Base-by-base conservation (phyloP, 2,113 vertebrate genomes). In the Osmerus eperlanus region DNA sequence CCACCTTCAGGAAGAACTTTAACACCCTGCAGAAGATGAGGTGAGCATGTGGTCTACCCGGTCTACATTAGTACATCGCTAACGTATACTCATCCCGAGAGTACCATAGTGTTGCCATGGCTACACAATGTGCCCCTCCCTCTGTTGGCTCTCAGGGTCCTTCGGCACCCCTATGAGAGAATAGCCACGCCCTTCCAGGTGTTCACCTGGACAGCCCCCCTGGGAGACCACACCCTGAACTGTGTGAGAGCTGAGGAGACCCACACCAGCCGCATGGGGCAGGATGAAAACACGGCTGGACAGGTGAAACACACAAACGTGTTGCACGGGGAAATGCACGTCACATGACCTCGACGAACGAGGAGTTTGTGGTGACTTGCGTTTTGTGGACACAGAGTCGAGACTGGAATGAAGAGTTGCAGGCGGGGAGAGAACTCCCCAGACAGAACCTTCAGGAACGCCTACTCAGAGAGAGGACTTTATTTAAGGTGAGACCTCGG, bases 331-430 rank as follows among this genome's bases (percentile, higher is more conserved):
- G 25, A 28, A 36, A 36, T 36, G 32, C 41, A 47, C 2, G 41
- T 47, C 41, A 47, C 9, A 47, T 12, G 9, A 47, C 41, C 41
- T 47, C 2, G 41, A 47, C 9, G 9, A 47, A 47, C 41, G 9
- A 19, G 53, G 3, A 58, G 71, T 68, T 52, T 60, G 53, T 79
- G 65, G 74, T 64, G 19, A 36, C 36, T 12, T 87, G 67, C 86
- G 25, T 83, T 59, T 66, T 64, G 0, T 78, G 15, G 63, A 65
- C 65, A 25, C 74, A 99, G 96, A 96, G 92, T 81, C 92, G 96
- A 65, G 96, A 97, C 83, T 99, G 96, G 96, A 99, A 99, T 0
- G 96, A 99, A 85, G 97, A 98, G 79, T 85, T 99, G 73, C 97
- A 98, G 86, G 93, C 93, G 0, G 94, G 94, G 0, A 91, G 94